A percentile compares a stretch with the other conserved stretches of the same genome.
Evolutionary conservation across 2,113 vertebrate genomes (phyloP).

Genomic region (Eclectus roratus): DNA sequence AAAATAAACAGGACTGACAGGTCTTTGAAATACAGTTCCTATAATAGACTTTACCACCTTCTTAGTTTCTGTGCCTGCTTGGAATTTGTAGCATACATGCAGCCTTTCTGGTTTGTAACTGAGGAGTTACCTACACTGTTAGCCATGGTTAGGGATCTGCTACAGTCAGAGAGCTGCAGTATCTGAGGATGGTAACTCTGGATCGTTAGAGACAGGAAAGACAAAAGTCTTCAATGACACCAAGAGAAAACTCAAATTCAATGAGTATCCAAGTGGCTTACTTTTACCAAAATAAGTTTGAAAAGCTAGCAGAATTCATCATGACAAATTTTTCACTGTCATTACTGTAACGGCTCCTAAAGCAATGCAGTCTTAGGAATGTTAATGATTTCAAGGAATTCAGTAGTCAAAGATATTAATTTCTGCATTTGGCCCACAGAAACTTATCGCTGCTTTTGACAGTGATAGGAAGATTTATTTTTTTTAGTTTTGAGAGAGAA

Average conservation of each 20-base stretch:
- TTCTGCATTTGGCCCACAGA: background rate
- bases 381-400: background rate
- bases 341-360: background rate
- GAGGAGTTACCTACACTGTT: background rate
- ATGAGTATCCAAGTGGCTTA: too few relatives aligned
- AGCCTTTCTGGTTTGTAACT: background rate
- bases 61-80: background rate
- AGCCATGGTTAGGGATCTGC: background rate
- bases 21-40: background rate
- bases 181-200: background rate
- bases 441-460: background rate
- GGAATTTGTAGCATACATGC: accelerated
- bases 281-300: background rate
- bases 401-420: background rate
- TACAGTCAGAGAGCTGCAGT: background rate
- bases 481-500: background rate
- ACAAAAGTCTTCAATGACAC: background rate
- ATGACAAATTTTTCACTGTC: background rate
- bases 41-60: background rate
- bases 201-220: background rate
- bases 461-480: background rate
- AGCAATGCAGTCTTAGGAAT: background rate
- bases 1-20: background rate
- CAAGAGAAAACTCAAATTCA: background rate
- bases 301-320: background rate